Evolutionary conservation across 1,140 invertebrate genomes (phyloP).

Genomic region (Drosophila triauraria): DNA sequence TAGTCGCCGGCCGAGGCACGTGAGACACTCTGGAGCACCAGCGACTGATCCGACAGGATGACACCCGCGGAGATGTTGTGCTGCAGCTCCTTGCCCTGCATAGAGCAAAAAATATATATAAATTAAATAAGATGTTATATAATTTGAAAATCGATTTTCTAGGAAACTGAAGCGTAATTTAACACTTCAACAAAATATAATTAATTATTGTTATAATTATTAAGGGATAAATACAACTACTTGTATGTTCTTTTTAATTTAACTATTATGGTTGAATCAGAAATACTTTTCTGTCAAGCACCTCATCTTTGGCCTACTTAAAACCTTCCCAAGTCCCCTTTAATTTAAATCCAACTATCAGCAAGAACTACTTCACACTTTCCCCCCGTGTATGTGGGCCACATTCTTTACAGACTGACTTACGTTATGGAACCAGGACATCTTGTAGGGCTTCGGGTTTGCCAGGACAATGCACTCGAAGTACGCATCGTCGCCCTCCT

Average conservation of each 20-base stretch:
- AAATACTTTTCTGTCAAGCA: background rate
- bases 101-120: slow-evolving; percentile 13
- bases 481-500: slow-evolving; percentile 93
- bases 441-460: slow-evolving; percentile 92
- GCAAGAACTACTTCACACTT: background rate
- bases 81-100: slow-evolving; percentile 90
- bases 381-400: background rate
- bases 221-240: background rate
- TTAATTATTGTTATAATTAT: background rate
- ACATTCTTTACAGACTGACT: slow-evolving; percentile 82
- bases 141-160: too few relatives aligned
- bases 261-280: background rate
- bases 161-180: too few relatives aligned
- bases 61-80: slow-evolving; percentile 92
- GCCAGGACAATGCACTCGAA: slow-evolving; percentile 92
- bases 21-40: slow-evolving; percentile 93
- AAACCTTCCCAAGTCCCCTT: background rate
- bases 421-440: slow-evolving; percentile 94
- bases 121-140: background rate
- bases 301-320: background rate
- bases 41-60: slow-evolving; percentile 92
- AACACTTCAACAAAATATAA: too few relatives aligned
- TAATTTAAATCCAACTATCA: background rate
- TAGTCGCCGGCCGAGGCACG: slow-evolving; percentile 92
- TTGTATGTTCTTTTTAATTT: too few relatives aligned